Conservation (phyloP, 1,140 invertebrate species). For the Pachypeltis micranthus region DNA sequence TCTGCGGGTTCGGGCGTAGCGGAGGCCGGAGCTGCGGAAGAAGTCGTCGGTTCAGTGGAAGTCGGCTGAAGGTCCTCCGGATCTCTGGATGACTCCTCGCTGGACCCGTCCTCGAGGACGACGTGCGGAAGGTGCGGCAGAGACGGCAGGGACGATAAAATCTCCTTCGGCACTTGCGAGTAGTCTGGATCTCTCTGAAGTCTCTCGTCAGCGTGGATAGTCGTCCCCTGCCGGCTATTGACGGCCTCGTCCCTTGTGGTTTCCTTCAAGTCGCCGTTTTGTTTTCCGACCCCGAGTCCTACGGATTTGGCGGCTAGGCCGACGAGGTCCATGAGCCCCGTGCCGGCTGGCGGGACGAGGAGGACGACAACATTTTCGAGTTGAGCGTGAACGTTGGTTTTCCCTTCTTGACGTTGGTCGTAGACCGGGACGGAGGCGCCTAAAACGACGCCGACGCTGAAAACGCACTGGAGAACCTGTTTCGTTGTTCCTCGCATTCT, state of each 20-base stretch:
- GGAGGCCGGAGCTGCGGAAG: neutral
- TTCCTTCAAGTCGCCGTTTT: neutral
- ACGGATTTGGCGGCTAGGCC: neutral
- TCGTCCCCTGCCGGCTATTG: neutral
- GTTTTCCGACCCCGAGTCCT: neutral
- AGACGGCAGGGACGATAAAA: too few relatives aligned
- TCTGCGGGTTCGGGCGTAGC: neutral
- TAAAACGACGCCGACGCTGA: neutral
- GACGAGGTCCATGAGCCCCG: neutral
- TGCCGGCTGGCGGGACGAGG: conserved; percentile 14
- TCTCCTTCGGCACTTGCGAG: neutral
- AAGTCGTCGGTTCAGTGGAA: neutral
- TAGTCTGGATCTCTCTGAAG: conserved; percentile 3
- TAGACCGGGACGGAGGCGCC: conserved; percentile 23
- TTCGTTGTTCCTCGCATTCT: neutral
- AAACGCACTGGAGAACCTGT: neutral
- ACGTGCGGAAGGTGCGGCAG: neutral
- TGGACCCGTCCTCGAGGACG: neutral
- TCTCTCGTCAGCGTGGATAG: neutral
- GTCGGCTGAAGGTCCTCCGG: neutral
- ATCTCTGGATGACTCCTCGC: neutral
- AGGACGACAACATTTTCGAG: conserved; percentile 37
- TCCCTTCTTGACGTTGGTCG: conserved; percentile 39
- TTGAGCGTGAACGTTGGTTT: conserved; percentile 35
- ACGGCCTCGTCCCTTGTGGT: neutral